Evolutionary conservation across 2,888 invertebrate genomes (phyloP).

Genomic region (Nesidiocoris tenuis): DNA sequence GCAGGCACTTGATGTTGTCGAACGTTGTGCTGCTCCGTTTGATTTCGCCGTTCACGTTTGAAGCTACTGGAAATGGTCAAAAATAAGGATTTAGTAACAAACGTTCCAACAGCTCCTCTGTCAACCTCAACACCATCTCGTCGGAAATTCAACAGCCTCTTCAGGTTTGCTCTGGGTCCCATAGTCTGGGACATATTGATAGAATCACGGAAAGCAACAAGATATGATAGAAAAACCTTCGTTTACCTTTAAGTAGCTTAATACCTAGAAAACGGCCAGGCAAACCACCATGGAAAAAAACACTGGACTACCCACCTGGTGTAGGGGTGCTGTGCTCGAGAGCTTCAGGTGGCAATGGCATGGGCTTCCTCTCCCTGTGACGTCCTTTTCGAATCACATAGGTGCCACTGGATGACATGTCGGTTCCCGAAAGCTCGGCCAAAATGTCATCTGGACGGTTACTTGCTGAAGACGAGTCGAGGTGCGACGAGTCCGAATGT

Average conservation of each 20-base stretch:
- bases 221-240: no score
- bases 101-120: no score
- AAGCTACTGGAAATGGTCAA: conserved; percentile 8
- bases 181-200: no score
- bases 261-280: no score
- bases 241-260: no score
- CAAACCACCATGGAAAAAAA: not conserved
- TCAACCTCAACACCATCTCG: no score
- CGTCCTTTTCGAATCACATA: conserved; percentile 77
- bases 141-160: no score
- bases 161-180: no score
- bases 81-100: no score
- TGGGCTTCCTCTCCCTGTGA: conserved; percentile 64
- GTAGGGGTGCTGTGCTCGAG: conserved; percentile 15
- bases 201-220: no score
- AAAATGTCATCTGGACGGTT: conserved; percentile 45
- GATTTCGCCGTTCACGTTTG: conserved; percentile 56
- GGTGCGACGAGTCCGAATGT: conserved; percentile 53
- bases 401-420: conserved; percentile 68
- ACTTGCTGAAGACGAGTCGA: conserved; percentile 47
- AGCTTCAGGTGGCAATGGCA: conserved; percentile 54
- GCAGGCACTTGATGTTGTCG: conserved; percentile 72
- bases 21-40: conserved; percentile 74
- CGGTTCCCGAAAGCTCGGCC: conserved; percentile 55
- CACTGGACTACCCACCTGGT: not conserved